These are phyloP conservation scores for Oligia fasciuncula DNA, from an alignment of 2,888 invertebrate genomes.

Conservation along the genomic window DNA sequence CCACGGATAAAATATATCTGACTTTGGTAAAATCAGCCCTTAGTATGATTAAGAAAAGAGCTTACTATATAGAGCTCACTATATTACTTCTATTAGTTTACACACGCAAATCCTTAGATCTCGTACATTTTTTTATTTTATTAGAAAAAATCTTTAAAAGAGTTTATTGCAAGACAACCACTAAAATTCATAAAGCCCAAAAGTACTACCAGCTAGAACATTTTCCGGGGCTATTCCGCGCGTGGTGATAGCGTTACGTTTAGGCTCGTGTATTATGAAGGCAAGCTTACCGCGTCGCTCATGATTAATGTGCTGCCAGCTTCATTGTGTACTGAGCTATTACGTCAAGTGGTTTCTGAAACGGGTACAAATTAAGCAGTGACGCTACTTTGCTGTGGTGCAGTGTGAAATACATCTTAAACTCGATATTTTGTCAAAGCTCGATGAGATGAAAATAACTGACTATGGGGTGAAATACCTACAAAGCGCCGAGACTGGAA, in stretches of 20 bases:
- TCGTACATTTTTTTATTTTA: background rate
- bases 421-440: background rate
- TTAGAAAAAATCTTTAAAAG: background rate
- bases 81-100: slow-evolving; percentile 9
- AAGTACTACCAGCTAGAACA: slow-evolving; percentile 19
- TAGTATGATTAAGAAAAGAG: slow-evolving; percentile 7
- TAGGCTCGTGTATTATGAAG: slow-evolving; percentile 49
- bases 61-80: background rate
- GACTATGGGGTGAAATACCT: background rate
- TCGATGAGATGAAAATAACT: background rate
- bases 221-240: slow-evolving; percentile 26
- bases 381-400: background rate
- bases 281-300: slow-evolving; percentile 51
- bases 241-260: slow-evolving; percentile 45
- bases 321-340: slow-evolving; percentile 57
- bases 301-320: slow-evolving; percentile 57
- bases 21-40: too few species aligned
- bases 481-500: background rate
- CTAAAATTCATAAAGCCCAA: slow-evolving; percentile 1
- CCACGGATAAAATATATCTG: too few species aligned
- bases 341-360: slow-evolving; percentile 47
- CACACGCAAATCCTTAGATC: background rate
- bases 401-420: background rate
- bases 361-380: slow-evolving; percentile 24
- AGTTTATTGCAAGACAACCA: background rate